Conservation (phyloP, 2,797 vertebrate genomes). For the Characodon lateralis region DNA sequence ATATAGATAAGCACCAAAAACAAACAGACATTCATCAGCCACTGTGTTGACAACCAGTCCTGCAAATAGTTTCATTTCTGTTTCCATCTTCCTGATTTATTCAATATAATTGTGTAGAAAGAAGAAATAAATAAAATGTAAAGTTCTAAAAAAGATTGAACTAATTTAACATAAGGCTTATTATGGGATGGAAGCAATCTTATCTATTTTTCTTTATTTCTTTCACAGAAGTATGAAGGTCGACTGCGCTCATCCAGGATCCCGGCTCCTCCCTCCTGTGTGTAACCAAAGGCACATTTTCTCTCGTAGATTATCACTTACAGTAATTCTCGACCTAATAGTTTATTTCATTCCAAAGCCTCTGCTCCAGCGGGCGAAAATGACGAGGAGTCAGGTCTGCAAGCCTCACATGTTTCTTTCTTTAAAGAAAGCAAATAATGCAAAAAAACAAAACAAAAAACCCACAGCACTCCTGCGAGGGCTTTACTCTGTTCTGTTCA, state of each 20-base stretch:
- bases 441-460: not conserved
- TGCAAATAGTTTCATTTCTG: not conserved
- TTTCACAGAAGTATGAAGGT: conserved; percentile 83
- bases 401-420: conserved; percentile 48
- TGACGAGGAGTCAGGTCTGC: conserved; percentile 75
- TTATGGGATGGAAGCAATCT: too few relatives aligned
- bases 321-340: conserved; percentile 31
- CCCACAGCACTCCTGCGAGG: not conserved
- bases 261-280: conserved; percentile 86
- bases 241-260: conserved; percentile 87
- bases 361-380: conserved; percentile 39
- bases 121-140: not conserved
- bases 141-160: not conserved
- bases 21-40: not conserved
- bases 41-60: not conserved
- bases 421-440: conserved; percentile 23
- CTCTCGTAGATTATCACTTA: not conserved
- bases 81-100: not conserved
- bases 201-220: not conserved
- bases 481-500: not conserved
- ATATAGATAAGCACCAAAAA: too few relatives aligned
- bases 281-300: conserved; percentile 44
- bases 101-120: not conserved
- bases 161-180: too few relatives aligned
- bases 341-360: conserved; percentile 66